Evolutionary conservation across 1,140 invertebrate genomes (phyloP), one percentile per base, ranked within the genome.

Genomic region (Rhyacophila brunnea): DNA sequence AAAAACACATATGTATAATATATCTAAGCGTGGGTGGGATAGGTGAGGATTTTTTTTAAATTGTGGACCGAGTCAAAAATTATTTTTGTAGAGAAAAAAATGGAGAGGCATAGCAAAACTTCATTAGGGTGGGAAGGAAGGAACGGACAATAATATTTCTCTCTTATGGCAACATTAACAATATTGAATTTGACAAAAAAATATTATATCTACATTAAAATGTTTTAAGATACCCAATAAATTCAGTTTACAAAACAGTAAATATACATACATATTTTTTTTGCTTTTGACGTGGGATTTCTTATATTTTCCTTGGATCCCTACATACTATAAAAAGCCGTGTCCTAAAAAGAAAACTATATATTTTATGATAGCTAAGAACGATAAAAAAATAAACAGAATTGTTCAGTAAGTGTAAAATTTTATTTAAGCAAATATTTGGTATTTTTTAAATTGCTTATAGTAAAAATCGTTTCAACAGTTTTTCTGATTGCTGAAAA

Each of bases 1-100:
- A 61, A 63, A 63, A 58, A 63, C 40, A 57, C 44, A 57, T 47
- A 60, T 18, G 43, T 54, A 55, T 52, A 57, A 35, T 49, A 56
- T 44, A 52, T 43, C n/a, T 49, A 57, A 42, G 20, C 32, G 34
- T 34, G 53, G 45, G 34, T 34, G 53, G 45, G 32, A 36, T 13
- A n/a, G 20, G 23, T 46, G 19, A 20, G 14, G n/a, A 46, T 20
- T 52, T 20, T 19, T 19, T 7, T 20, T 20, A 10, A 51, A 40
- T 49, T 14, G 13, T 51, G 19, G 17, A 32, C 7, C n/a, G 18
- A 35, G 32, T 34, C 18, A 20, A 19, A 35, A 50, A 14, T 42
- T 52, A 52, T 52, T n/a, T n/a, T 20, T 28, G 23, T 9, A 28
- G 23, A 28, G 23, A 45, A 17, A 45, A 56, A 56, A 40, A 46